These are phyloP conservation scores for Peromyscus nudipes DNA, from an alignment of 2,797 vertebrate species.

Conservation along the genomic window DNA sequence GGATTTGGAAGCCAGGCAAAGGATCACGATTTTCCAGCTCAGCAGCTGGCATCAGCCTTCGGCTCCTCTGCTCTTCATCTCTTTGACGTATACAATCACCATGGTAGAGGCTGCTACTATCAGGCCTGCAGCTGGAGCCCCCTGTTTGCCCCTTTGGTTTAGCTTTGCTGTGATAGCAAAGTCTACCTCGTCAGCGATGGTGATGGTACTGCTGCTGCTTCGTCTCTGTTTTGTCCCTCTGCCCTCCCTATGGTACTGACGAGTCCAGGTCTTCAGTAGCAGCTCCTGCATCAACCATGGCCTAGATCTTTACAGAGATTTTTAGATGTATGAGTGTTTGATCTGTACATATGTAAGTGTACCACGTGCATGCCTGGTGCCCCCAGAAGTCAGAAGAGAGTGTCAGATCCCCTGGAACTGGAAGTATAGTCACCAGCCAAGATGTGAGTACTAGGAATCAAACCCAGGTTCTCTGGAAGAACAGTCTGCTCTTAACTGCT, in stretches of 20 bases:
- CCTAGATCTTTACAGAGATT: background rate
- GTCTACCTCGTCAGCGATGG: background rate
- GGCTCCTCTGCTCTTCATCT: background rate
- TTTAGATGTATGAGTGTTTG: background rate
- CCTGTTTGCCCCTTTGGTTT: background rate
- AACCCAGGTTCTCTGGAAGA: background rate
- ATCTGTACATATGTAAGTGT: background rate
- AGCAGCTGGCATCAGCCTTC: background rate
- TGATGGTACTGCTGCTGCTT: background rate
- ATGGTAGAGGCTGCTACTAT: background rate
- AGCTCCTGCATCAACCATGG: background rate
- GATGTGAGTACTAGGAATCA: background rate
- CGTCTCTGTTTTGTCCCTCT: background rate
- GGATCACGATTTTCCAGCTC: background rate
- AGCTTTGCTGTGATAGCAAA: background rate
- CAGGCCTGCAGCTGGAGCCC: background rate
- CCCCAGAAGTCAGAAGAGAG: background rate
- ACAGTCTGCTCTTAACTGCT: background rate
- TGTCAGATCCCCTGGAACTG: background rate
- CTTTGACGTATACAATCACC: too few species aligned
- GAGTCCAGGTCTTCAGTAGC: background rate
- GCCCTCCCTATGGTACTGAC: background rate
- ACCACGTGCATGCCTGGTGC: background rate
- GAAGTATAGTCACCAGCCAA: background rate
- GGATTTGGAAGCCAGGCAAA: background rate